A percentile compares a stretch with the other conserved stretches of the same genome.
phyloP scores from a whole-genome alignment of 2,113 vertebrate species.

The Osmerus mordax region DNA sequence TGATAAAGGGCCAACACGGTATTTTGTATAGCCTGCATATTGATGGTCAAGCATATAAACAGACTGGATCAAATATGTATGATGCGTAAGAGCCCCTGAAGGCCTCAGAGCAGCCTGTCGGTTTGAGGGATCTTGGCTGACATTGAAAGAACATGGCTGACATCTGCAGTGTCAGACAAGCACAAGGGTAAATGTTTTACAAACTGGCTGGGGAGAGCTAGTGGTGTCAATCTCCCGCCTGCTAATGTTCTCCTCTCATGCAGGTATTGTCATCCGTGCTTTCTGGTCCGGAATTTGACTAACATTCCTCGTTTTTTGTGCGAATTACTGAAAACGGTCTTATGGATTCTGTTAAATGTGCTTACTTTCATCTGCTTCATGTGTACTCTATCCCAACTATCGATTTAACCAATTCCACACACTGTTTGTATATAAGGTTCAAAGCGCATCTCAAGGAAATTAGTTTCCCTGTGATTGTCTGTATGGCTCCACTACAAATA shows the following conservation, averaged over 20 bases:
- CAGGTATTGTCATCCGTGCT: neutral
- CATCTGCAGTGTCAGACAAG: constrained; percentile 58
- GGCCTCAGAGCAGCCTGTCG: constrained; percentile 55
- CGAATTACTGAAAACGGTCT: neutral
- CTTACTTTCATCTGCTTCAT: neutral
- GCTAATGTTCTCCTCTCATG: constrained; percentile 10
- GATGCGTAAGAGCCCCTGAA: constrained; percentile 47
- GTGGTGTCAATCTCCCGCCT: constrained; percentile 43
- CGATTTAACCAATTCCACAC: neutral
- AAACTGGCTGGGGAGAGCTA: constrained; percentile 49
- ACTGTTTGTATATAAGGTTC: constrained; percentile 3
- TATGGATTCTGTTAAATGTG: no score
- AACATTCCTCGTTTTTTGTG: constrained; percentile 8
- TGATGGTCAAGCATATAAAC: constrained; percentile 45
- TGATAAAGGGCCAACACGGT: constrained; percentile 6
- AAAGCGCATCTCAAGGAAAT: constrained; percentile 17
- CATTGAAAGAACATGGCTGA: constrained; percentile 59
- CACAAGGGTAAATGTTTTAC: constrained; percentile 63
- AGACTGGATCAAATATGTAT: constrained; percentile 59
- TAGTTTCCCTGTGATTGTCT: constrained; percentile 40
- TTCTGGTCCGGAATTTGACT: neutral
- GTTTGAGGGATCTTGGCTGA: constrained; percentile 56
- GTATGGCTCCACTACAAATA: constrained; percentile 23
- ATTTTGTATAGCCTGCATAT: constrained; percentile 13
- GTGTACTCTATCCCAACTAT: neutral